Evolutionary conservation across 2,113 vertebrate species (phyloP).

Genomic region (Furnarius figulus): DNA sequence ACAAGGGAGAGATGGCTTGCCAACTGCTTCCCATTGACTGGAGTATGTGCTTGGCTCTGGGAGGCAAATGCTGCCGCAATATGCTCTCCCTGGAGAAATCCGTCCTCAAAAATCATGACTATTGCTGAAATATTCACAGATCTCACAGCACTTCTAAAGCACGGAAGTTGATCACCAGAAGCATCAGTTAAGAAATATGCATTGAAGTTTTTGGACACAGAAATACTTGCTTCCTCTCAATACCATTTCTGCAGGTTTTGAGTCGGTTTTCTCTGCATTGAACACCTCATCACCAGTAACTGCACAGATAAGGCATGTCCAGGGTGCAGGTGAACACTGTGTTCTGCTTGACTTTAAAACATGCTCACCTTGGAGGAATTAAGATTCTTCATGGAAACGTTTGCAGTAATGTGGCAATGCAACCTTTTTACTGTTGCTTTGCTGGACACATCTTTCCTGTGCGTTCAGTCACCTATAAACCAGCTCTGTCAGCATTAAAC

Average conservation of each 20-base stretch:
- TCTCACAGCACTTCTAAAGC: background rate
- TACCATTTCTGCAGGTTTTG: background rate
- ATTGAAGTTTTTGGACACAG: background rate
- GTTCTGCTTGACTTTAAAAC: background rate
- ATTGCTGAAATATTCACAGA: constrained; percentile 30
- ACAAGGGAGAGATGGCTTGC: constrained; percentile 64
- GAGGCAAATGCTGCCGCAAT: constrained; percentile 17
- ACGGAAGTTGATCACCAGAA: background rate
- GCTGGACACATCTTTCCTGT: fast-evolving
- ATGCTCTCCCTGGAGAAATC: constrained; percentile 50
- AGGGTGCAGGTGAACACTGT: background rate
- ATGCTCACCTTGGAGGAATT: background rate
- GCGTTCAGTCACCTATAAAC: background rate
- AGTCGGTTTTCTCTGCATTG: background rate
- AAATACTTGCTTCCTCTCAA: background rate
- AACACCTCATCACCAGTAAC: background rate
- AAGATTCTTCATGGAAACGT: background rate
- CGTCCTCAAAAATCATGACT: background rate
- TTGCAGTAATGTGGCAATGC: background rate
- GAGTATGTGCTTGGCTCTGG: constrained; percentile 54
- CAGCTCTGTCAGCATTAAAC: background rate
- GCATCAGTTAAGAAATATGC: background rate
- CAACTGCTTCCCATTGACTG: constrained; percentile 66
- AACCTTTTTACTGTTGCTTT: background rate
- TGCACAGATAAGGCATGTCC: background rate